Percentiles rank a stretch among this genome's conserved stretches.
phyloP scores from a whole-genome alignment of 2,113 vertebrate species.

The Amphiprion ocellaris region DNA sequence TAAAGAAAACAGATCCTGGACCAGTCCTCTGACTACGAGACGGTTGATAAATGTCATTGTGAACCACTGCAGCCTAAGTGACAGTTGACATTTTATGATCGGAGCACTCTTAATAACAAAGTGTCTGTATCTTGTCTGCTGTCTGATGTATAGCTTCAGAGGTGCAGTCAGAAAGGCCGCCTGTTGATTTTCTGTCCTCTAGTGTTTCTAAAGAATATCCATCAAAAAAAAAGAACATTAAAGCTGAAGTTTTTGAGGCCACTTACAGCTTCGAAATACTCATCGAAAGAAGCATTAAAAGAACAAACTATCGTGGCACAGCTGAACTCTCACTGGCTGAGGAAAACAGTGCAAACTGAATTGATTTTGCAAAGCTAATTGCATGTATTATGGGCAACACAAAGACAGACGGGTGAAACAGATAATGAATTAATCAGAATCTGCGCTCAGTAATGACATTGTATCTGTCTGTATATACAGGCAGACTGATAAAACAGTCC shows the following conservation, averaged over 20 bases:
- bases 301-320: no score
- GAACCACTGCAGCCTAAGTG: constrained; percentile 48
- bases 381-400: background rate
- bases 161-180: background rate
- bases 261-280: background rate
- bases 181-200: constrained; percentile 30
- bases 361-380: constrained; percentile 16
- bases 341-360: background rate
- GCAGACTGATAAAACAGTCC: background rate
- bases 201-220: background rate
- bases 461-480: background rate
- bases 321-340: no score
- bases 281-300: no score
- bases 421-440: constrained; percentile 30
- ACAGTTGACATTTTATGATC: constrained; percentile 68
- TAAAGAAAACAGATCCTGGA: constrained; percentile 16
- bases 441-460: background rate
- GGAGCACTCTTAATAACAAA: constrained; percentile 40
- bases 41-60: constrained; percentile 57
- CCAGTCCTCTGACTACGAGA: constrained; percentile 23
- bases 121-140: constrained; percentile 24
- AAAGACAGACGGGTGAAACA: constrained; percentile 5
- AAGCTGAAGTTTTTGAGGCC: constrained; percentile 20
- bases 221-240: constrained; percentile 12
- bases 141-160: constrained; percentile 38